Base-by-base conservation (phyloP, 30 jellyfish, hydroid and myxozoan genomes). In the Haliclystus octoradiatus region DNA sequence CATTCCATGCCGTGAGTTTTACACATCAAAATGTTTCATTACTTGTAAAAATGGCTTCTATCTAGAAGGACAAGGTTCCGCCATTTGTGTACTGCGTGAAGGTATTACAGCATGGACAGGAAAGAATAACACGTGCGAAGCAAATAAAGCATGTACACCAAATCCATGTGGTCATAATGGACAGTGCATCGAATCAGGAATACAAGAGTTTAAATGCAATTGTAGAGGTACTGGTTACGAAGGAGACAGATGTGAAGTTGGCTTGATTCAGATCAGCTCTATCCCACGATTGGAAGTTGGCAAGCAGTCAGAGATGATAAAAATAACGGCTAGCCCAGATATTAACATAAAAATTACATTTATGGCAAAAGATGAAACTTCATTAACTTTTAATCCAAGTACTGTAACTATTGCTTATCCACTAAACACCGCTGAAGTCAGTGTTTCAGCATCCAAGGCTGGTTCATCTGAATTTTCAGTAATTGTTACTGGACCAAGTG, bases 161-260 rank as follows among this genome's bases (percentile, higher is more conserved):
- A 81, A 81, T 70, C 94, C 94, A 24, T 81, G 94, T 57, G 50
- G 72, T 9, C 35, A 81, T 49, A 75, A 76, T 12, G 94, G 94
- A 2, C 51, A 25, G 19, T 81, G 94, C 34, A 53, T 26, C 28
- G 31, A 68, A 31, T 35, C 60, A 46, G 24, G 70, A 7, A 33
- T 31, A 2, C 33, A 71, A 33, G 75, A 60, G 26, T 81, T 32
- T 34, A 63, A 53, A 34, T 81, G 94, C 52, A 65, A 68, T 53
- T 81, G 94, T 57, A 4, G 75, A 2, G 77, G 78, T 1, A 81
- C 94, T 28, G 86, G 86, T 3, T 81, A 46, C 62, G 73, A 25
- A 13, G 94, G 94, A 33, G 85, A 81, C 1, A 25, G 50, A 32
- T 81, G 94, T 27, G 77, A 81, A 19, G 31, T 53, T 22, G 94